Conservation (phyloP, 2,113 vertebrate genomes). For the Corapipo altera region DNA sequence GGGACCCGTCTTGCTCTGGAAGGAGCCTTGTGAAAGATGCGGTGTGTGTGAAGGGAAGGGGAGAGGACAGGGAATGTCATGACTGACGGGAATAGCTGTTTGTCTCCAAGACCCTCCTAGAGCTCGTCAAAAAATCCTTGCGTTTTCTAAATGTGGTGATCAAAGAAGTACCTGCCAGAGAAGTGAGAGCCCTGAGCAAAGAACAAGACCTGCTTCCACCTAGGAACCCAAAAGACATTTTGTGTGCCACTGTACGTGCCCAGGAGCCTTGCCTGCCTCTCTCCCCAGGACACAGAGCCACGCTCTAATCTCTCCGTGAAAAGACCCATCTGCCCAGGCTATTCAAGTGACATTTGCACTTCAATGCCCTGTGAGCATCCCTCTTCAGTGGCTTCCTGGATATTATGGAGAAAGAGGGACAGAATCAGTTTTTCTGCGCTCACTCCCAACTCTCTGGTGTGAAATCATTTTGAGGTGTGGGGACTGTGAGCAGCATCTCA, state of each 20-base stretch:
- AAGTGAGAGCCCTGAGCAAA: not conserved
- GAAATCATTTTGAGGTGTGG: not conserved
- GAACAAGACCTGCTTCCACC: not conserved
- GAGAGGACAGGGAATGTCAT: not conserved
- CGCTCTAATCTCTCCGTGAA: not conserved
- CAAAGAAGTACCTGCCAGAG: not conserved
- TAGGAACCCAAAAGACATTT: not conserved
- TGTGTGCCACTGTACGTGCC: not conserved
- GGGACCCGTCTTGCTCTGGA: not conserved
- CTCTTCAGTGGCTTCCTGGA: not conserved
- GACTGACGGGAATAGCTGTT: not conserved
- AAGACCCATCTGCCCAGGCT: constrained; percentile 7
- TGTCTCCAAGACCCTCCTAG: not conserved
- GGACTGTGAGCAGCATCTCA: not conserved
- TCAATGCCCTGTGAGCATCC: constrained; percentile 1
- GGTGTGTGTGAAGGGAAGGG: not conserved
- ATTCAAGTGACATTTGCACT: constrained; percentile 15
- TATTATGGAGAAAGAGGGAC: not conserved
- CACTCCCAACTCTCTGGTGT: not conserved
- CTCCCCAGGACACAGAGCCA: not conserved
- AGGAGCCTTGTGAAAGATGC: not conserved
- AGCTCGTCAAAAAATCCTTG: not conserved
- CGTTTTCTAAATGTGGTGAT: not conserved
- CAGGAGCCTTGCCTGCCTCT: not conserved
- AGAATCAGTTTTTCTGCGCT: constrained; percentile 4